These are phyloP conservation scores for Bombus difficillimus DNA, from an alignment of 1,140 invertebrate species.

Conservation along the genomic window DNA sequence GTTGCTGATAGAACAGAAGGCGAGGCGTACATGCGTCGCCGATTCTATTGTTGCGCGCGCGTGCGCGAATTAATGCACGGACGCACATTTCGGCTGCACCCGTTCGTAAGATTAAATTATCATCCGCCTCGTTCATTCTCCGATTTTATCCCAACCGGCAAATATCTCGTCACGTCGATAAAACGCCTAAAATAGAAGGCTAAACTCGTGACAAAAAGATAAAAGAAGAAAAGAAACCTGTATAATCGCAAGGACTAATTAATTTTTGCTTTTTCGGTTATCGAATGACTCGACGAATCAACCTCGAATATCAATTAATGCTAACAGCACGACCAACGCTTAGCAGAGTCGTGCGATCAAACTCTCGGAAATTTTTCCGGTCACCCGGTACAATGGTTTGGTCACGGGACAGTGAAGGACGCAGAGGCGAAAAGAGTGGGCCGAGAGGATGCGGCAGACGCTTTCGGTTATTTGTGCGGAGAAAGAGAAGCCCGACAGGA, in stretches of 20 bases:
- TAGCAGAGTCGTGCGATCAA: neutral
- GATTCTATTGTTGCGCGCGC: slow-evolving; percentile 21
- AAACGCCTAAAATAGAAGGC: neutral
- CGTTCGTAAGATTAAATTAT: slow-evolving; percentile 57
- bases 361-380: neutral
- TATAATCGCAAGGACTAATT: neutral
- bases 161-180: neutral
- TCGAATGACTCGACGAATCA: neutral
- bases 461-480: neutral
- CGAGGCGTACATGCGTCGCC: slow-evolving; percentile 14
- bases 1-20: neutral
- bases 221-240: neutral
- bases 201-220: neutral
- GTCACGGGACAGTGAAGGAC: too few relatives aligned
- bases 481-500: neutral
- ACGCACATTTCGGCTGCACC: slow-evolving; percentile 12
- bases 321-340: neutral
- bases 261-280: neutral
- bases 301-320: neutral
- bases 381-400: neutral
- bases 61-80: slow-evolving; percentile 35
- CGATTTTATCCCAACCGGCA: neutral
- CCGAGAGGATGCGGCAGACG: neutral
- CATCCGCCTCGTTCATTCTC: slow-evolving; percentile 8
- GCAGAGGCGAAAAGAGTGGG: neutral